Percentiles rank a stretch among this genome's conserved stretches.
These are phyloP conservation scores for Planiliza haematocheilus DNA, from an alignment of 2,113 vertebrate genomes.

Conservation along the genomic window DNA sequence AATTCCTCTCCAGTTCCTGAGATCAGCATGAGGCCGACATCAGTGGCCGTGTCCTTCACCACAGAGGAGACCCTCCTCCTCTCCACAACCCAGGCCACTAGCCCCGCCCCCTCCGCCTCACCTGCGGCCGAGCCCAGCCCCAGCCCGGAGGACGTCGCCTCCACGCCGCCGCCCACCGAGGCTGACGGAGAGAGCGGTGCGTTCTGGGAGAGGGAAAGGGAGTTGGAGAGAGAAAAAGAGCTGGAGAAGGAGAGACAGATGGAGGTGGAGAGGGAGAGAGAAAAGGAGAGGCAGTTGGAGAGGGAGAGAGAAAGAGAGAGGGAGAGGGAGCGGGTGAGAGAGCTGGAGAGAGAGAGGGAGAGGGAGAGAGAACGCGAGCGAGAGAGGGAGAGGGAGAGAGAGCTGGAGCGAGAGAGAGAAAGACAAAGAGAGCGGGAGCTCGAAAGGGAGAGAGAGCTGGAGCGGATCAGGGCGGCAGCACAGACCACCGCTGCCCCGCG, in stretches of 20 bases:
- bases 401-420: constrained; percentile 61
- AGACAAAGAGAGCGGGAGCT: constrained; percentile 47
- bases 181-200: constrained; percentile 72
- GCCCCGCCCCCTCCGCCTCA: constrained; percentile 81
- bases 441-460: constrained; percentile 68
- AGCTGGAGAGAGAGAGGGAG: constrained; percentile 53
- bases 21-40: constrained; percentile 69
- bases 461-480: constrained; percentile 64
- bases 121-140: constrained; percentile 84
- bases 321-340: constrained; percentile 61
- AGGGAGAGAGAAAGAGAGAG: constrained; percentile 61
- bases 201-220: constrained; percentile 62
- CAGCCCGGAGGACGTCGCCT: constrained; percentile 60
- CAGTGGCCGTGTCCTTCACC: constrained; percentile 69
- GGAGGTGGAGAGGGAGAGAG: constrained; percentile 60
- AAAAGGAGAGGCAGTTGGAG: constrained; percentile 61
- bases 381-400: constrained; percentile 58
- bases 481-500: constrained; percentile 74
- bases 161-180: constrained; percentile 63
- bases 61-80: constrained; percentile 81
- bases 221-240: constrained; percentile 54
- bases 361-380: constrained; percentile 53
- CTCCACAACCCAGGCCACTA: constrained; percentile 85
- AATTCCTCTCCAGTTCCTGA: constrained; percentile 73
- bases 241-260: constrained; percentile 42